Percentiles rank a stretch among this genome's conserved stretches.
phyloP scores from a whole-genome alignment of 2,888 invertebrate genomes.

The Apodemia duryi region DNA sequence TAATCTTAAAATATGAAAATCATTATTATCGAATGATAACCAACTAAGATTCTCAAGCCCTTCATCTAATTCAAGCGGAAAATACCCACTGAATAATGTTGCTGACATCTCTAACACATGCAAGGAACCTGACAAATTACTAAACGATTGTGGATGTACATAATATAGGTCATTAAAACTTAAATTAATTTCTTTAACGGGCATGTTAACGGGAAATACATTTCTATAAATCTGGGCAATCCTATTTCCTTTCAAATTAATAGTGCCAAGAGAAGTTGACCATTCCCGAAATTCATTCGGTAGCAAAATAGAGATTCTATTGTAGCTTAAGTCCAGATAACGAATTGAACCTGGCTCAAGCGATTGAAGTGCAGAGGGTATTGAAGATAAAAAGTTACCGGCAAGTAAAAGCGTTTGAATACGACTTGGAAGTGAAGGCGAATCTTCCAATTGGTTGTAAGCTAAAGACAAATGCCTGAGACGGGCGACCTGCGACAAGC shows the following conservation, averaged over 20 bases:
- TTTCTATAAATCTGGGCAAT: conserved; percentile 85
- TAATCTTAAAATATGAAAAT: conserved; percentile 85
- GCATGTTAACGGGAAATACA: conserved; percentile 85
- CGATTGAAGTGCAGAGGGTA: conserved; percentile 85
- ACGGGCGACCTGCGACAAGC: conserved; percentile 82
- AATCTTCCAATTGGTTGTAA: conserved; percentile 84
- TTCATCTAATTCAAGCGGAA: conserved; percentile 87
- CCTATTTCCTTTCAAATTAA: conserved; percentile 90
- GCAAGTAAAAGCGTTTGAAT: conserved; percentile 89
- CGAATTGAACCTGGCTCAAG: conserved; percentile 85
- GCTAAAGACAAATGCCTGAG: conserved; percentile 90
- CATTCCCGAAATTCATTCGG: conserved; percentile 88
- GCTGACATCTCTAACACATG: conserved; percentile 93
- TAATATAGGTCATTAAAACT: conserved; percentile 94
- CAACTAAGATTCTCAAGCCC: conserved; percentile 87
- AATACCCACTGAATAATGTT: conserved; percentile 88
- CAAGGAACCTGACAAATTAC: conserved; percentile 85
- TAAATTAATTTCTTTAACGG: conserved; percentile 91
- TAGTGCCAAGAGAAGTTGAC: conserved; percentile 88
- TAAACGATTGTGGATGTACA: conserved; percentile 89
- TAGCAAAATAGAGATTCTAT: conserved; percentile 87
- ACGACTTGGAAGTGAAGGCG: conserved; percentile 81
- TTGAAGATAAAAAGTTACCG: conserved; percentile 87
- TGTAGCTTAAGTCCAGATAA: conserved; percentile 93
- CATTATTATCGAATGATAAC: conserved; percentile 93